Conservation (phyloP, 92 coral and sea anemone species). For the Siderastrea radians region DNA sequence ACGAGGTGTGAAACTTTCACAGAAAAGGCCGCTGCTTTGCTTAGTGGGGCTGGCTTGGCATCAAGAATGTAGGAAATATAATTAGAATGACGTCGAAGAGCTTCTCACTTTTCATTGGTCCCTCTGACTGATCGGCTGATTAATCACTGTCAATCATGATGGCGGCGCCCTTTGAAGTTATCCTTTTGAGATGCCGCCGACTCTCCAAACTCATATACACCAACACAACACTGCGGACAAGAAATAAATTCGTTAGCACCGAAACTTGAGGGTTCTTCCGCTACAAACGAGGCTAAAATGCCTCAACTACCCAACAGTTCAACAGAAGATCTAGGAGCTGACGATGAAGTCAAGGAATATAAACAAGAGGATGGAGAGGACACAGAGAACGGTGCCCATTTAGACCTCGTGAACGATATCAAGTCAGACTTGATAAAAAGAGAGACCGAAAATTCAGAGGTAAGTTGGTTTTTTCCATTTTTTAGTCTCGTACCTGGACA, state of each 20-base stretch:
- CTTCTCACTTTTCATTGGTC: constrained; percentile 88
- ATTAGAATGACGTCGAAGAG: constrained; percentile 82
- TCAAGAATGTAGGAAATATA: constrained; percentile 80
- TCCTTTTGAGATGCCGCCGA: constrained; percentile 65
- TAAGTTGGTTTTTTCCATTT: constrained; percentile 37
- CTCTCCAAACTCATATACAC: constrained; percentile 62
- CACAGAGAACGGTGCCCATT: constrained; percentile 92
- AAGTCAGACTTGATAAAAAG: constrained; percentile 98
- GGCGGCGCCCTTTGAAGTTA: constrained; percentile 95
- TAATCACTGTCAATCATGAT: constrained; percentile 97
- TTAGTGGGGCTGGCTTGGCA: constrained; percentile 70
- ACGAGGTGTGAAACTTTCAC: constrained; percentile 25
- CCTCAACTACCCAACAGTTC: constrained; percentile 96
- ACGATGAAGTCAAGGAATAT: constrained; percentile 97
- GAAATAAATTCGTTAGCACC: constrained; percentile 64
- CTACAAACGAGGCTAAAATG: constrained; percentile 87
- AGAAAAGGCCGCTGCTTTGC: constrained; percentile 55
- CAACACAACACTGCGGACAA: constrained; percentile 84
- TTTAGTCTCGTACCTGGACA: constrained; percentile 21
- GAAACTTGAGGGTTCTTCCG: constrained; percentile 66
- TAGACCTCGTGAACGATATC: constrained; percentile 99
- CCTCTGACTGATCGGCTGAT: constrained; percentile 96
- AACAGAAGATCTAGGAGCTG: constrained; percentile 99
- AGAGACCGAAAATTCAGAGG: constrained; percentile 98
- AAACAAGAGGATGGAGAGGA: constrained; percentile 98